Base-by-base conservation (phyloP, 2,888 invertebrate species). In the Cataglyphis livida region DNA sequence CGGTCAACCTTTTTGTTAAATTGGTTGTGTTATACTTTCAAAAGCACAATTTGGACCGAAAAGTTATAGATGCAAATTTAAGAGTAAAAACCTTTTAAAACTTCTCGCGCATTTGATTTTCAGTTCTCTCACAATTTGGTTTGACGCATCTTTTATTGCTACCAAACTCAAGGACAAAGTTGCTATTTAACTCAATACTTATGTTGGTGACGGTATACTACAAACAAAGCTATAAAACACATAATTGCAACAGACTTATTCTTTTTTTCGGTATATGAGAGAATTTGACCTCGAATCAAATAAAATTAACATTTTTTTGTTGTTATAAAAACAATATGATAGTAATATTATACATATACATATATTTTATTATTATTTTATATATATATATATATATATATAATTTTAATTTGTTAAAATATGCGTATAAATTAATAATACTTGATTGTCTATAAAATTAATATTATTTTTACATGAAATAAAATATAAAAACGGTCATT, bases 181-280 rank as follows among this genome's bases (percentile, higher is more conserved):
- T 92, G 90, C 87, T 92, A 90, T 92, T 92, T 91, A 92, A 87
- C 90, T 87, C 78, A 81, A 88, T 85, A 87, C 89, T 92, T 93
- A 93, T 92, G 89, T 92, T 92, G 21, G 21, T 21, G 84, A 87
- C 79, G 83, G 74, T 83, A 84, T 90, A 91, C 88, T 92, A 92
- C 87, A 92, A 93, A 93, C 93, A 93, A 93, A 94, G 93, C 92
- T 91, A 93, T 94, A 92, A 93, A 94, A 91, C 87, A 85, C 86
- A 85, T 79, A 87, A 87, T 88, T 88, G 87, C 82, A 85, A 79
- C 83, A 78, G 85, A 66, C 81, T 81, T 84, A 91, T 90, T 88
- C 91, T 88, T 93, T 92, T 89, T 76, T 74, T 32, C 21, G 15
- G 70, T 75, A 82, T 84, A 85, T 89, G 90, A 90, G 88, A 89